A percentile compares a stretch with the other conserved stretches of the same genome.
These are phyloP conservation scores for Bucco capensis DNA, from an alignment of 2,113 vertebrate genomes.

Conservation along the genomic window DNA sequence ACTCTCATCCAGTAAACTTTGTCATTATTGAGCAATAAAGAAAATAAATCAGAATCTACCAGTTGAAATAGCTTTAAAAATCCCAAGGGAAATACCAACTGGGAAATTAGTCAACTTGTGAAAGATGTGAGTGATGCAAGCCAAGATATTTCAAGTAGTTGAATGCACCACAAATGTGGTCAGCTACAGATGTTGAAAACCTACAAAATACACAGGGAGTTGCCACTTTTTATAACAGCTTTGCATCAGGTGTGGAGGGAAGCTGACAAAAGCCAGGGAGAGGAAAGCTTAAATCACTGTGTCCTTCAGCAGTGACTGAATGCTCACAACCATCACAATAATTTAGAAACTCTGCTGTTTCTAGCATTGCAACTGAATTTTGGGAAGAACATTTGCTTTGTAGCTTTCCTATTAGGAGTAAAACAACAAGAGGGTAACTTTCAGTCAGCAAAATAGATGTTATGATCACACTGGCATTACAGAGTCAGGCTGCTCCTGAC, in stretches of 20 bases:
- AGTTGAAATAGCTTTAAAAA: background rate
- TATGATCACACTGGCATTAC: background rate
- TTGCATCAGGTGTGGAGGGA: background rate
- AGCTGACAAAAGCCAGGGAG: background rate
- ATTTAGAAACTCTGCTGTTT: background rate
- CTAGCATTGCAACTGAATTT: background rate
- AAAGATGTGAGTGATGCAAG: background rate
- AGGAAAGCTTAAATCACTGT: background rate
- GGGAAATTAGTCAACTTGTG: background rate
- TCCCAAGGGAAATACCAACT: background rate
- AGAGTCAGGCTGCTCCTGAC: background rate
- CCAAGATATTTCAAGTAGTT: background rate
- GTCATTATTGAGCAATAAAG: conserved; percentile 6
- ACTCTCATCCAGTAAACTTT: background rate
- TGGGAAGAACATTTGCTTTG: background rate
- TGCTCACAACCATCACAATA: rapidly evolving
- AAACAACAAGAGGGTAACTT: background rate
- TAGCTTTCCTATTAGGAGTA: background rate
- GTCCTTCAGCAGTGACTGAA: background rate
- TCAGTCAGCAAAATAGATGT: background rate
- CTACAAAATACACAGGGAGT: background rate
- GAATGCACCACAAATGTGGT: background rate
- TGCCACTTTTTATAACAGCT: background rate
- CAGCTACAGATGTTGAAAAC: background rate
- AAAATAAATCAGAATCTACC: background rate